A percentile compares a stretch with the other conserved stretches of the same genome.
These are phyloP conservation scores for Cladopsammia gracilis DNA, from an alignment of 64 coral and sea anemone species.

Conservation along the genomic window DNA sequence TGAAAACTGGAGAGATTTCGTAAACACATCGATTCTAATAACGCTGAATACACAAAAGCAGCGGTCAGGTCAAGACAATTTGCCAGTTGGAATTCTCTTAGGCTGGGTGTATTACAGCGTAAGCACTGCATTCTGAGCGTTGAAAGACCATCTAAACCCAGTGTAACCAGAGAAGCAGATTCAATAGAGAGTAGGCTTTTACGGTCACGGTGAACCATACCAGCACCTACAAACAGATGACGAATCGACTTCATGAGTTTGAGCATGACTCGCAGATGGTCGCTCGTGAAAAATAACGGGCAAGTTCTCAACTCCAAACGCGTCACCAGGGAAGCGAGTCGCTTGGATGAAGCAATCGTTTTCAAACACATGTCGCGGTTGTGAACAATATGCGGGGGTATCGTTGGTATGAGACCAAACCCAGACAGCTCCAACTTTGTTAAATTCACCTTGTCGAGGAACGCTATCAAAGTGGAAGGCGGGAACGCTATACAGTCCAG, in stretches of 20 bases:
- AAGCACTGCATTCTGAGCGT: slow-evolving; percentile 40
- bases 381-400: slow-evolving; percentile 14
- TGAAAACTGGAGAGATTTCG: slow-evolving; percentile 15
- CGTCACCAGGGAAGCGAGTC: slow-evolving; percentile 12
- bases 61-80: slow-evolving; percentile 4
- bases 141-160: slow-evolving; percentile 12
- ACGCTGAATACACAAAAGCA: slow-evolving; percentile 6
- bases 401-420: slow-evolving; percentile 4
- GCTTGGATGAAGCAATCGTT: slow-evolving; percentile 33
- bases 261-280: slow-evolving; percentile 9
- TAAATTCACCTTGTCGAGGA: slow-evolving; percentile 6
- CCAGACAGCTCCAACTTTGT: slow-evolving; percentile 1
- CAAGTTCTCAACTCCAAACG: slow-evolving; percentile 27
- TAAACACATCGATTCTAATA: slow-evolving; percentile 31
- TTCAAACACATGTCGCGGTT: slow-evolving; percentile 37
- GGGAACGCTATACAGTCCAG: slow-evolving; percentile 12
- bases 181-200: slow-evolving; percentile 41
- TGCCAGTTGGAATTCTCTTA: slow-evolving; percentile 21
- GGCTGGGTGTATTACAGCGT: slow-evolving; percentile 5
- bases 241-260: slow-evolving; percentile 23
- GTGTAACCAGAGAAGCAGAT: background rate
- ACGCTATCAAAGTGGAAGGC: slow-evolving; percentile 16
- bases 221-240: slow-evolving; percentile 29
- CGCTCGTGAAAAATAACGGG: slow-evolving; percentile 7
- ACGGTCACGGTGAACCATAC: slow-evolving; percentile 34